Evolutionary conservation across 2,797 vertebrate species (phyloP).

Genomic region (Heteromormyrus szaboi): DNA sequence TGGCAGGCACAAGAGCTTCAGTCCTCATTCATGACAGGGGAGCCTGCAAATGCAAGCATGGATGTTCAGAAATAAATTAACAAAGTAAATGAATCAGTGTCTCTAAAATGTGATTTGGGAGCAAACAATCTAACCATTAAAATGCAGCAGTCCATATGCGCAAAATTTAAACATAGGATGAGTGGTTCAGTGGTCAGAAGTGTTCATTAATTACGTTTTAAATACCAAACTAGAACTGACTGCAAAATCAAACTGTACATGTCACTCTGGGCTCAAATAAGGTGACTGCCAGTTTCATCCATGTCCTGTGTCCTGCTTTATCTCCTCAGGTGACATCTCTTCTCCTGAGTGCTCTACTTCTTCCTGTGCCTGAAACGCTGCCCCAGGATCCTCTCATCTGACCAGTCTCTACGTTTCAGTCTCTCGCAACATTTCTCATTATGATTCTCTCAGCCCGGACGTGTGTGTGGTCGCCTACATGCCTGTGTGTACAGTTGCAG

Average conservation of each 20-base stretch:
- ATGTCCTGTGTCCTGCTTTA: not conserved
- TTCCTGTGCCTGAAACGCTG: not conserved
- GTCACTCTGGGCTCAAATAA: not conserved
- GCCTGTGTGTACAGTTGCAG: not conserved
- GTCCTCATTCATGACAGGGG: not conserved
- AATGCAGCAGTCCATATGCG: not conserved
- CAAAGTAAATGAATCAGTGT: not conserved
- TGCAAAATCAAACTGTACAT: not conserved
- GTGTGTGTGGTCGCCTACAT: not conserved
- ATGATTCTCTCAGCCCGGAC: not conserved
- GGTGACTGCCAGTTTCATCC: slow-evolving; percentile 2
- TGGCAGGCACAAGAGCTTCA: not conserved
- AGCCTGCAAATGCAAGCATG: not conserved
- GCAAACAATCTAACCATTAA: not conserved
- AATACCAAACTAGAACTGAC: not conserved
- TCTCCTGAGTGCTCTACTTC: not conserved
- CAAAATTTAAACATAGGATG: not conserved
- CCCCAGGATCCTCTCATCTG: not conserved
- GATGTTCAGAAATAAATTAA: not conserved
- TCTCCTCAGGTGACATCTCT: not conserved
- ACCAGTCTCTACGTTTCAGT: not conserved
- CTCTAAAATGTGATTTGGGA: not conserved
- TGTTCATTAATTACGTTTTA: not conserved
- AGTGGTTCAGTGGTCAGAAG: not conserved
- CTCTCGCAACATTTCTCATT: not conserved